Evolutionary conservation across 23 tunicate genomes (phyloP), one percentile per base, ranked within the genome.

Genomic region (Ciona savignyi): DNA sequence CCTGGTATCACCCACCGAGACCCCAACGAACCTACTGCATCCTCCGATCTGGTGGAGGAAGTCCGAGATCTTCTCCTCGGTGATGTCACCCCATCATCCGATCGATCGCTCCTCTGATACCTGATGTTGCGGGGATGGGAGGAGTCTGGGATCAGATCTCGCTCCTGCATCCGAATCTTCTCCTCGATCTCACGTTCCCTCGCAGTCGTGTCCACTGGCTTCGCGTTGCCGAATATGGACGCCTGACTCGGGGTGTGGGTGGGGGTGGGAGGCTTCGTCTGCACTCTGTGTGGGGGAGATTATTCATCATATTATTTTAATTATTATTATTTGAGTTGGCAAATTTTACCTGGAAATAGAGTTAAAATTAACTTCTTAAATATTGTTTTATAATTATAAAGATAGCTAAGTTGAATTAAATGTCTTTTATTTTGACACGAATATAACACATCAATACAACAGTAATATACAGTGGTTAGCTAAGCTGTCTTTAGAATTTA

Each of bases 121-220:
- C n/a, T n/a, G n/a, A n/a, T n/a, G n/a, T n/a, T n/a, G n/a, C n/a
- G n/a, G n/a, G n/a, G n/a, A n/a, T n/a, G n/a, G n/a, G n/a, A n/a
- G n/a, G 73, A 27, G 6, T 20, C 73, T 26, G 63, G 23, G 9
- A 6, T 21, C 30, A 29, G 32, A 28, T 77, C 74, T 28, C 67
- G 74, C 60, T 48, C 34, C 28, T 42, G 27, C 28, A 22, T 31
- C 33, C 76, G 30, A 22, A 88, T 33, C 66, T 95, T 95, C 29
- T 80, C 81, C 67, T 95, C 99, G 25, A 95, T 89, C 60, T 95
- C 88, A 48, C 63, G 69, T 68, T 88, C 96, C 20, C 76, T 62
- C 1, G 90, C 34, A 2, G 85, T 11, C 0, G 99, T 95, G 63
- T 95, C 99, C 25, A 95, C 95, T 27, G 99, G 99, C 63, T 89